Conservation (phyloP, 2,113 vertebrate species). For the Apodemus sylvaticus region DNA sequence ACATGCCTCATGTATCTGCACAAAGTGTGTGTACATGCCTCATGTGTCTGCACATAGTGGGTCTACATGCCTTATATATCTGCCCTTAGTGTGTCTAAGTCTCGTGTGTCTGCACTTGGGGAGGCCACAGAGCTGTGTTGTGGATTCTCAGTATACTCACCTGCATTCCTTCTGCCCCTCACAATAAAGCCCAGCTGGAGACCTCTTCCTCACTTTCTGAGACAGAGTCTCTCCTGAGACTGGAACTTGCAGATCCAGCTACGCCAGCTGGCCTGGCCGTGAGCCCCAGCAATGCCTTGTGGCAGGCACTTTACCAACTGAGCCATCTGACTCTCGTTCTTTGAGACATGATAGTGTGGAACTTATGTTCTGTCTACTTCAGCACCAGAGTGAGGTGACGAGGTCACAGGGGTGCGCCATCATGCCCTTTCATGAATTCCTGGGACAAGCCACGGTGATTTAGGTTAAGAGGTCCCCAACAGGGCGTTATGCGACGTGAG, state of each 20-base stretch:
- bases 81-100: too few relatives aligned
- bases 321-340: neutral
- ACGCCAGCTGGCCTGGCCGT: too few relatives aligned
- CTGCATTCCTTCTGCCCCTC: neutral
- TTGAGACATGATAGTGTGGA: neutral
- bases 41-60: too few relatives aligned
- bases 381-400: neutral
- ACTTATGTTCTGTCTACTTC: neutral
- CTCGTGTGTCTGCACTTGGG: neutral
- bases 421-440: neutral
- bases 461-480: neutral
- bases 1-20: too few relatives aligned
- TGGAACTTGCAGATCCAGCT: neutral
- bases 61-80: too few relatives aligned
- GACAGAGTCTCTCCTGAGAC: neutral
- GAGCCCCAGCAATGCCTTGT: too few relatives aligned
- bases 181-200: neutral
- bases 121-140: neutral
- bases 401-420: neutral
- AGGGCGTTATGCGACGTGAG: neutral
- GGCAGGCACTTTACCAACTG: neutral
- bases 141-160: neutral
- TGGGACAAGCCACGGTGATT: neutral
- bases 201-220: neutral
- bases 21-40: too few relatives aligned